Conservation (phyloP, 2,797 vertebrate species). For the Manis pentadactyla region DNA sequence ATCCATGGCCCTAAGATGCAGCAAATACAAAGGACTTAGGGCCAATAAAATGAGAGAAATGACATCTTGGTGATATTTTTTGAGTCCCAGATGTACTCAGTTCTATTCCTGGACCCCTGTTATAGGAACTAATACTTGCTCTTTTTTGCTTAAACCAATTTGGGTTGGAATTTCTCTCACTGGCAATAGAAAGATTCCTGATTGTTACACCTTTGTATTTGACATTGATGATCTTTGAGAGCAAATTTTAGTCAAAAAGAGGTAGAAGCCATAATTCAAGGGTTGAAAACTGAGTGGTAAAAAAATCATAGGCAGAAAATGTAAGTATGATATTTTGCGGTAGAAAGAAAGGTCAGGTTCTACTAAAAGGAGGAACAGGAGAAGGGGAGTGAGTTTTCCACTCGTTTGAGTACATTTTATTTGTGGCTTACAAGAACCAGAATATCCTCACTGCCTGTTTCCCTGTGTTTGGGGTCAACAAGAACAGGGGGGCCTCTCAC, state of each 20-base stretch:
- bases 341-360: not conserved
- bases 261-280: not conserved
- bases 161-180: not conserved
- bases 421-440: not conserved
- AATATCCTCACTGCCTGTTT: not conserved
- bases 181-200: not conserved
- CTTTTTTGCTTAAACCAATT: not conserved
- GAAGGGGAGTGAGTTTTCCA: not conserved
- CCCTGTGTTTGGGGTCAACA: not conserved
- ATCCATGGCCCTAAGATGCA: not conserved
- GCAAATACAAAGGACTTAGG: not conserved
- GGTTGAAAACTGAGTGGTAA: not conserved
- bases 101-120: not conserved
- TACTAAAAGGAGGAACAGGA: not conserved
- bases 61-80: not conserved
- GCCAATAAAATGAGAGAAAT: not conserved
- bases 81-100: not conserved
- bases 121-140: not conserved
- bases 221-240: not conserved
- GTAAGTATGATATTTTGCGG: not conserved
- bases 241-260: constrained; percentile 33
- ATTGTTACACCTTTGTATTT: not conserved
- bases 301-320: not conserved
- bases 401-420: not conserved
- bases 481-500: not conserved